Evolutionary conservation across 2,797 vertebrate genomes (phyloP).

Genomic region (Hippoglossus hippoglossus): DNA sequence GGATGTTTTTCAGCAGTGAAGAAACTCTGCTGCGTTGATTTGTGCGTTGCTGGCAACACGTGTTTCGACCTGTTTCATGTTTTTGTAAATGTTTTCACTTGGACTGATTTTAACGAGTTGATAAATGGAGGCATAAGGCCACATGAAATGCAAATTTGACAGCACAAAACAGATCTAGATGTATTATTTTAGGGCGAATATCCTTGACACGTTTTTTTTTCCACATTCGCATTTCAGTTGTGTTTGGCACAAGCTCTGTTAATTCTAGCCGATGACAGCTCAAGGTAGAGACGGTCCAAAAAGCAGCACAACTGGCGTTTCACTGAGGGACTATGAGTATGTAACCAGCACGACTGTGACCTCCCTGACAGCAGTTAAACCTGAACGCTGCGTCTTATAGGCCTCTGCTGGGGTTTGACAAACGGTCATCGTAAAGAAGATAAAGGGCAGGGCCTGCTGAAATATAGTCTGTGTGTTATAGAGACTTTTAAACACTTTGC

Average conservation of each 20-base stretch:
- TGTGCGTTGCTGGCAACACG: constrained; percentile 8
- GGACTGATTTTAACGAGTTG: constrained; percentile 2
- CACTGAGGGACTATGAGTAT: constrained; percentile 39
- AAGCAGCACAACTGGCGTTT: constrained; percentile 35
- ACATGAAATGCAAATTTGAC: constrained; percentile 14
- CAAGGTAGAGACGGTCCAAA: constrained; percentile 33
- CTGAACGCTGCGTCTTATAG: constrained; percentile 33
- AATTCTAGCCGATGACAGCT: constrained; percentile 55
- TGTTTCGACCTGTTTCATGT: constrained; percentile 19
- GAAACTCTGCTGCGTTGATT: constrained; percentile 17
- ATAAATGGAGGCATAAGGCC: background rate
- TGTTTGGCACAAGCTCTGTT: constrained; percentile 44
- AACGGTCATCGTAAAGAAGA: constrained; percentile 38
- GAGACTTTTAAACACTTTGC: constrained; percentile 33
- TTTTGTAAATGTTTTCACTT: constrained; percentile 8
- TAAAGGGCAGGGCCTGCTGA: constrained; percentile 20
- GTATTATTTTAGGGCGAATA: constrained; percentile 22
- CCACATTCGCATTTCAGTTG: constrained; percentile 46
- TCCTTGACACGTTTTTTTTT: constrained; percentile 42
- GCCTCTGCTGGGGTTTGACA: constrained; percentile 30
- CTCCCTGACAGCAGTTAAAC: constrained; percentile 42
- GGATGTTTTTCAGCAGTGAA: constrained; percentile 11
- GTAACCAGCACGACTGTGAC: constrained; percentile 25
- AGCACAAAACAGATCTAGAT: constrained; percentile 1
- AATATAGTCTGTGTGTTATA: constrained; percentile 27